Evolutionary conservation across 1,140 invertebrate genomes (phyloP).

Genomic region (Melanaphis sacchari): DNA sequence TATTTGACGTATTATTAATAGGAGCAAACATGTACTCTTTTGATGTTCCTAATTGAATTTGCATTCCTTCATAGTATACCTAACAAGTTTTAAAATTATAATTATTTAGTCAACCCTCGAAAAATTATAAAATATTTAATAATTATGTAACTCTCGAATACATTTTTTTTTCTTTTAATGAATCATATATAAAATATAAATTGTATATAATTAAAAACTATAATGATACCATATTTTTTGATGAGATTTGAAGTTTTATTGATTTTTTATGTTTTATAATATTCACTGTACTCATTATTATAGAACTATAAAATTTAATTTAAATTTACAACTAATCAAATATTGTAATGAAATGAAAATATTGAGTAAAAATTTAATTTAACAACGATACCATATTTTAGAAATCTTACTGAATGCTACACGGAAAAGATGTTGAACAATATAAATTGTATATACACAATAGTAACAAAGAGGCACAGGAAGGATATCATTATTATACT

Average conservation of each 20-base stretch:
- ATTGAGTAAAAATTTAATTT: too few species aligned
- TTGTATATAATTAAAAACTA: neutral
- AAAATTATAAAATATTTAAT: slow-evolving; percentile 7
- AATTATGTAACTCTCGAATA: neutral
- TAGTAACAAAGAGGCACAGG: neutral
- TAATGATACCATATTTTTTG: neutral
- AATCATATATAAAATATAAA: neutral
- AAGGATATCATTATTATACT: neutral
- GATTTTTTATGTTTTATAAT: neutral
- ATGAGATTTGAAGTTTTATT: neutral
- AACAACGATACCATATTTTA: neutral
- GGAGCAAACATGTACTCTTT: neutral
- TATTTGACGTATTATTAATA: neutral
- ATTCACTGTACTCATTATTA: neutral
- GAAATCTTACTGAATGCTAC: neutral
- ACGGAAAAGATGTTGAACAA: neutral
- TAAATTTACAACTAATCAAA: neutral
- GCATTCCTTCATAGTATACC: neutral
- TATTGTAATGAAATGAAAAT: neutral
- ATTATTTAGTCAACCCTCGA: neutral
- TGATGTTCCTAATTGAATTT: slow-evolving; percentile 14
- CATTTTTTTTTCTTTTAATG: neutral
- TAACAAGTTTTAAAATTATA: slow-evolving; percentile 4
- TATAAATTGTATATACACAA: neutral
- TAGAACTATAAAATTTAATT: neutral